These are phyloP conservation scores for Ectemnius lituratus DNA, from an alignment of 2,888 invertebrate species.

Conservation along the genomic window DNA sequence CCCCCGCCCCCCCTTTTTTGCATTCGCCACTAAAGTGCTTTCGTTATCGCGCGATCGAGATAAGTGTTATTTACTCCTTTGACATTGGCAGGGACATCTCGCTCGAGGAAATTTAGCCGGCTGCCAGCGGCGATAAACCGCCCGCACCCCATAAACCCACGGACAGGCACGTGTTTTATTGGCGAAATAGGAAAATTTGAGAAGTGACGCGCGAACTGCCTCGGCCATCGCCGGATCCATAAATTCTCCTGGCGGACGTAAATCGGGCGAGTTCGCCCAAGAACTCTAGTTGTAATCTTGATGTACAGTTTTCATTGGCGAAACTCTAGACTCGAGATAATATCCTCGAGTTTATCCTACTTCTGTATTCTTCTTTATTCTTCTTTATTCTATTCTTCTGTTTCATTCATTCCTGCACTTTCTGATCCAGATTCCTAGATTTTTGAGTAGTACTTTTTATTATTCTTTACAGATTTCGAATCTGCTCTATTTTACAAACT, in stretches of 20 bases:
- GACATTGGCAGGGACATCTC: not conserved
- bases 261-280: not conserved
- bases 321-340: too few species aligned
- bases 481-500: too few species aligned
- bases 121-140: not conserved
- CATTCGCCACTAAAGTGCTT: not conserved
- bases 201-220: not conserved
- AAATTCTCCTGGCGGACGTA: not conserved
- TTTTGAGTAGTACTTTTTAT: too few species aligned
- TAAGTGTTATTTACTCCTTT: constrained; percentile 12
- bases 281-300: too few species aligned
- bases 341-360: too few species aligned
- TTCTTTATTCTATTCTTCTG: too few species aligned
- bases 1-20: not conserved
- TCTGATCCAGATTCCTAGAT: too few species aligned
- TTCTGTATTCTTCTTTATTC: too few species aligned
- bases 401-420: too few species aligned
- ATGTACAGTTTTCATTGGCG: too few species aligned
- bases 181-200: constrained; percentile 5
- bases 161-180: not conserved
- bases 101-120: not conserved
- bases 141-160: not conserved
- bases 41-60: not conserved
- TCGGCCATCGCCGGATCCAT: not conserved
- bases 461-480: too few species aligned